phyloP scores from a whole-genome alignment of 1,140 invertebrate genomes.

The Trachymyrmex cornetzi region DNA sequence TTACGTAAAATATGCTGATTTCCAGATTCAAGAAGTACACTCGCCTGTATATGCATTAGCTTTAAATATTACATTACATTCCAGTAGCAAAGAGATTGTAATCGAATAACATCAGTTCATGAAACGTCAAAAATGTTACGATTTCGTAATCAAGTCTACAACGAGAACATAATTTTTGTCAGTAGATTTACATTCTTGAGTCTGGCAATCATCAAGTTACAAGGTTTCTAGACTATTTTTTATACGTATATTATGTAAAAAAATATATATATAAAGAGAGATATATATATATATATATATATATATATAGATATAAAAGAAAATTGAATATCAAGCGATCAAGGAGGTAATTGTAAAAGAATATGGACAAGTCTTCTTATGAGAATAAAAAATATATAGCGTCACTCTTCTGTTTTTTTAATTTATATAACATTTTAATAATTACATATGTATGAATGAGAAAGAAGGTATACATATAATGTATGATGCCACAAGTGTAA shows the following conservation, averaged over 20 bases:
- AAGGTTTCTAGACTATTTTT: slow-evolving; percentile 73
- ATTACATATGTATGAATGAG: slow-evolving; percentile 25
- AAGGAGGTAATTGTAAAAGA: slow-evolving; percentile 28
- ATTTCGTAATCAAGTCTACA: slow-evolving; percentile 28
- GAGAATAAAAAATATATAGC: slow-evolving; percentile 26
- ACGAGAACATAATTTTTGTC: slow-evolving; percentile 18
- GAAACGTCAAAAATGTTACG: not conserved
- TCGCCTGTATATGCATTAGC: slow-evolving; percentile 19
- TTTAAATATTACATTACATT: slow-evolving; percentile 50
- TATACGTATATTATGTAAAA: slow-evolving; percentile 74
- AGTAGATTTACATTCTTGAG: slow-evolving; percentile 43
- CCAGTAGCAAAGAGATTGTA: slow-evolving; percentile 19
- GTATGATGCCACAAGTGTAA: not conserved
- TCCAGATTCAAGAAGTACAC: slow-evolving; percentile 51
- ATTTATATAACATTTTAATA: slow-evolving; percentile 73
- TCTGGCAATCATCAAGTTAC: slow-evolving; percentile 71
- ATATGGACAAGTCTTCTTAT: slow-evolving; percentile 21
- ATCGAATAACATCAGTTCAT: not conserved
- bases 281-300: no score
- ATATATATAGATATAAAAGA: slow-evolving; percentile 17
- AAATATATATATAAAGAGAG: slow-evolving; percentile 53
- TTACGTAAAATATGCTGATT: slow-evolving; percentile 26
- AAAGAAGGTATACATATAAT: slow-evolving; percentile 7
- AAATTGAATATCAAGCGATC: slow-evolving; percentile 21
- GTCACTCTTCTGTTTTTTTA: slow-evolving; percentile 50